Percentiles rank a stretch among this genome's conserved stretches.
These are phyloP conservation scores for human DNA, from an alignment of 2,113 vertebrate species.

Conservation along the genomic window GRCh38 chr5:157387001-157387500, in stretches of 20 bases:
- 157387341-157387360: background rate
- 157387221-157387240: constrained; percentile 17
- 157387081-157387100: background rate
- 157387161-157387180: background rate
- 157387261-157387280: too few relatives aligned
- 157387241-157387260: background rate
- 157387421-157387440: background rate
- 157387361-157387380: background rate
- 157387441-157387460: background rate
- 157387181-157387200: background rate
- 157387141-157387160: background rate
- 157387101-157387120: background rate
- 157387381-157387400: background rate
- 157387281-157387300: background rate
- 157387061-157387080: background rate
- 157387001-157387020: background rate
- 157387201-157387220: background rate
- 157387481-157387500: background rate
- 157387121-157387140: background rate
- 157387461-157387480: background rate
- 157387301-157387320: background rate
- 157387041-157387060: background rate
- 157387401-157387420: background rate
- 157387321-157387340: background rate
- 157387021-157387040: background rate